These are phyloP conservation scores for Hirundo rustica DNA, from an alignment of 2,797 vertebrate species.

Conservation along the genomic window DNA sequence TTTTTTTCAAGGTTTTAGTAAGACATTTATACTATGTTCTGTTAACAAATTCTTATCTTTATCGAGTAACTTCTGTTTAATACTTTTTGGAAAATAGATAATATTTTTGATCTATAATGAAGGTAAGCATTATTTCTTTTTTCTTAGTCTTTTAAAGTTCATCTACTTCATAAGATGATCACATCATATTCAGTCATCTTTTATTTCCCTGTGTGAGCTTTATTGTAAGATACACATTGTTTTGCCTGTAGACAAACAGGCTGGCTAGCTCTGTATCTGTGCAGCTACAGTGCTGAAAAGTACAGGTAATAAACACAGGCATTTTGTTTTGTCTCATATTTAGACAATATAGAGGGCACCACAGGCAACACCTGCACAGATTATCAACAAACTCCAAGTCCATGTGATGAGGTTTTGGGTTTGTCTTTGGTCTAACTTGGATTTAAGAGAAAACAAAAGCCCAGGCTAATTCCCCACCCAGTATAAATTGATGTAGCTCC, in stretches of 20 bases:
- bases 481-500: neutral
- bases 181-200: neutral
- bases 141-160: neutral
- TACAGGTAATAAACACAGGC: neutral
- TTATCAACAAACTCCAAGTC: neutral
- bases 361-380: neutral
- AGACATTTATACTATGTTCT: neutral
- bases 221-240: neutral
- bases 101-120: neutral
- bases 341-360: neutral
- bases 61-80: neutral
- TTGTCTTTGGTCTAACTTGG: conserved; percentile 6
- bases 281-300: neutral
- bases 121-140: neutral
- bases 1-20: neutral
- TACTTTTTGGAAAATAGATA: neutral
- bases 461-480: neutral
- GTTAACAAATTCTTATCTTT: neutral
- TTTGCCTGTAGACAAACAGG: conserved; percentile 10
- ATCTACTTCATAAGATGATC: neutral
- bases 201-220: neutral
- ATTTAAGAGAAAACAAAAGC: conserved; percentile 40
- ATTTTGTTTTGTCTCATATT: neutral
- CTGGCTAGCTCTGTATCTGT: neutral
- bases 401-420: conserved; percentile 3